These are phyloP conservation scores for Amblyteles armatorius DNA, from an alignment of 2,888 invertebrate species.

Conservation along the genomic window DNA sequence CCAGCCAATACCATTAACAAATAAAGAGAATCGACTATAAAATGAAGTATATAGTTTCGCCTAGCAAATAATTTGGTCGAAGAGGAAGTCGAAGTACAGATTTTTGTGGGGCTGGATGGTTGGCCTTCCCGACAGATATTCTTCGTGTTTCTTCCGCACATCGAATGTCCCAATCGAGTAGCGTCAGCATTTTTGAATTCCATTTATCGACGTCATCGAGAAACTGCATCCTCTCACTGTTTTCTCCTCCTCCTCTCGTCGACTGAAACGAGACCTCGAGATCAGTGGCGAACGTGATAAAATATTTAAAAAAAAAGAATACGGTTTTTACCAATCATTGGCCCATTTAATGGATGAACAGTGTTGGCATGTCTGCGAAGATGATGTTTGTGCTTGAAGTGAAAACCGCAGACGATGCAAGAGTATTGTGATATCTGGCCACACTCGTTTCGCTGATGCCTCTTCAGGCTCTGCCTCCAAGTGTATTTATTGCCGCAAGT, in stretches of 20 bases:
- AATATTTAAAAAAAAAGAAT: not conserved
- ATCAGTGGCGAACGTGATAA: not conserved
- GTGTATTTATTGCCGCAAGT: slow-evolving; percentile 76
- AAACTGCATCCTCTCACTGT: not conserved
- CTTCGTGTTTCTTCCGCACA: not conserved
- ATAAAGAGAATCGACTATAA: slow-evolving; percentile 4
- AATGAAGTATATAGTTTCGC: not conserved
- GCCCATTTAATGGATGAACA: slow-evolving; percentile 64
- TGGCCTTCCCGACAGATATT: not conserved
- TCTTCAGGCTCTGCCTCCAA: slow-evolving; percentile 72
- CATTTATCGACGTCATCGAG: not conserved
- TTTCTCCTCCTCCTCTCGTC: not conserved
- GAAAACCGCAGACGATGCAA: slow-evolving; percentile 80
- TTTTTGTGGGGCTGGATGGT: not conserved
- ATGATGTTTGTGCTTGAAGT: slow-evolving; percentile 85
- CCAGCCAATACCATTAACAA: not conserved
- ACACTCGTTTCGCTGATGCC: slow-evolving; percentile 79
- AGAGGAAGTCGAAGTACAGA: not conserved
- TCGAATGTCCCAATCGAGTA: not conserved
- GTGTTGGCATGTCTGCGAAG: slow-evolving; percentile 76
- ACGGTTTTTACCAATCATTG: not conserved
- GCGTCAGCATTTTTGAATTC: not conserved
- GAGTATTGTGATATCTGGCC: slow-evolving; percentile 78
- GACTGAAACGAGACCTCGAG: not conserved
- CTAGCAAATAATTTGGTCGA: not conserved